Conservation (phyloP, 1,140 invertebrate species). For the Pseudomyrmex sp. region DNA sequence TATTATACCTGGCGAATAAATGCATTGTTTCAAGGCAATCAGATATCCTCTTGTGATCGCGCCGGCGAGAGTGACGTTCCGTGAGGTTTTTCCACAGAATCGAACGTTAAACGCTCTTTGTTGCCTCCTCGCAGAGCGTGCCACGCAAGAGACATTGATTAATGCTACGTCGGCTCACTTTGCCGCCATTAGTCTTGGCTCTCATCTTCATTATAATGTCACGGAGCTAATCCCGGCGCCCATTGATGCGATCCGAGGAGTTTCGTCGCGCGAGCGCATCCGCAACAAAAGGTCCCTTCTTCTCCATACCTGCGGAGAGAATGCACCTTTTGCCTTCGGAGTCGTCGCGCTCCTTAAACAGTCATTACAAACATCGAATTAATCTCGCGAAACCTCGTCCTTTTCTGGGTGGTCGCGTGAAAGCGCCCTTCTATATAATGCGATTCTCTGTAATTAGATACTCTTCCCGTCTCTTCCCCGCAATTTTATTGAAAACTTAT, state of each 20-base stretch:
- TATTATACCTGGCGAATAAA: not conserved
- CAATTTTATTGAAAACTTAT: not conserved
- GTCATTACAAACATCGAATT: conserved; percentile 59
- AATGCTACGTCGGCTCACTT: conserved; percentile 71
- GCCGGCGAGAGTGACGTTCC: conserved; percentile 63
- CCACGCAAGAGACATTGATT: conserved; percentile 71
- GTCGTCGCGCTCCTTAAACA: conserved; percentile 44
- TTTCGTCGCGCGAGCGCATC: conserved; percentile 56
- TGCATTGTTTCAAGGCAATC: conserved; percentile 53
- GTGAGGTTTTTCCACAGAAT: conserved; percentile 54
- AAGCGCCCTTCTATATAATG: not conserved
- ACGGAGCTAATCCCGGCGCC: conserved; percentile 68
- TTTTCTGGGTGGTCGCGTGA: conserved; percentile 45
- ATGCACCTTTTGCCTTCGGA: conserved; percentile 29
- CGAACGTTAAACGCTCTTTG: conserved; percentile 64
- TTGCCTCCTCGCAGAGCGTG: conserved; percentile 38
- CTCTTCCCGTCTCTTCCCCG: too few species aligned
- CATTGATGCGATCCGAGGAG: conserved; percentile 63
- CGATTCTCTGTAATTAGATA: not conserved
- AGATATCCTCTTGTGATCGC: conserved; percentile 49
- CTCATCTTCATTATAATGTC: conserved; percentile 75
- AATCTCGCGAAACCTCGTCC: conserved; percentile 13
- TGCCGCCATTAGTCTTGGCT: conserved; percentile 74
- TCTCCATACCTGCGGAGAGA: conserved; percentile 3
- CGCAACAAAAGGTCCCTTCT: conserved; percentile 42